Conservation (phyloP, 2,797 vertebrate species). For the Sparidentex hasta region DNA sequence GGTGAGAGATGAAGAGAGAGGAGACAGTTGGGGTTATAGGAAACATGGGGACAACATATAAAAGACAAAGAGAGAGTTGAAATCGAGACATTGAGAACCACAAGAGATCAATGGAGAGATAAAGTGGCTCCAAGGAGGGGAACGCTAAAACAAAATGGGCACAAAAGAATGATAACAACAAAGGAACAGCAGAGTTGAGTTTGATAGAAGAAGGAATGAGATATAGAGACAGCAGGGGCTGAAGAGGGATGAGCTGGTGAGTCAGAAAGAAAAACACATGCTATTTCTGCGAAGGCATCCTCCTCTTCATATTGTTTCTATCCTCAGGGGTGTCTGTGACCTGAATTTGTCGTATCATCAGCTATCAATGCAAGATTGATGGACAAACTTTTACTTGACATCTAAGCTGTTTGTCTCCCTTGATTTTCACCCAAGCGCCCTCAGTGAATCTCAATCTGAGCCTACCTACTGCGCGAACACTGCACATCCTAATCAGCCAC, state of each 20-base stretch:
- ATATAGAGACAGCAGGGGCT: constrained; percentile 30
- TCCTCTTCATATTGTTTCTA: constrained; percentile 27
- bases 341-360: constrained; percentile 52
- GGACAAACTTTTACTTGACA: constrained; percentile 3
- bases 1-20: constrained; percentile 6
- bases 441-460: constrained; percentile 3
- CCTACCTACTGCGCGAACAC: constrained; percentile 18
- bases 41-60: constrained; percentile 31
- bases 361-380: constrained; percentile 2
- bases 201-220: constrained; percentile 43
- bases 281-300: constrained; percentile 34
- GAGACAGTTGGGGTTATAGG: not conserved
- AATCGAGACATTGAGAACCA: constrained; percentile 9
- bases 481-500: constrained; percentile 34
- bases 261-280: constrained; percentile 39
- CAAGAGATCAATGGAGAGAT: constrained; percentile 29
- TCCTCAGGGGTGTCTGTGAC: constrained; percentile 33
- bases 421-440: constrained; percentile 16
- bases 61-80: constrained; percentile 45
- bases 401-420: not conserved
- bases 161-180: constrained; percentile 17
- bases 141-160: constrained; percentile 25
- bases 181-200: constrained; percentile 17
- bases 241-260: constrained; percentile 42
- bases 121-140: constrained; percentile 24